Conservation (phyloP, 2,113 vertebrate genomes). For the Bambusicola thoracicus region DNA sequence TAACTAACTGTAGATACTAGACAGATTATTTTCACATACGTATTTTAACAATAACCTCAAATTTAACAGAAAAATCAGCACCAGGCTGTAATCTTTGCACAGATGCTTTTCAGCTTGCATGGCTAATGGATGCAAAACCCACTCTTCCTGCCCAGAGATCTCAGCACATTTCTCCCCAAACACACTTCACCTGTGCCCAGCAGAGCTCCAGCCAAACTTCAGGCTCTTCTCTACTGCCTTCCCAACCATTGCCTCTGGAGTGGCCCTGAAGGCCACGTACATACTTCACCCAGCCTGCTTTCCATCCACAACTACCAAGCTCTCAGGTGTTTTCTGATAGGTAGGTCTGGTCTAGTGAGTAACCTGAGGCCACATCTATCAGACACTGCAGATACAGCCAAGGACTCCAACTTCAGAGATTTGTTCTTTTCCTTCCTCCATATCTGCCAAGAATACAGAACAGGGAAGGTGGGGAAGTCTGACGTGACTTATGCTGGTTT, state of each 20-base stretch:
- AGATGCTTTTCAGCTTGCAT: neutral
- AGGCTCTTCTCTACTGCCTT: neutral
- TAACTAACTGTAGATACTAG: neutral
- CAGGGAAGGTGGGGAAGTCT: neutral
- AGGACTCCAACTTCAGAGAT: neutral
- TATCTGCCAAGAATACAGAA: neutral
- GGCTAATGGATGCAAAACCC: neutral
- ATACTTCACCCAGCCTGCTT: neutral
- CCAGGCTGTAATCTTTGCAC: neutral
- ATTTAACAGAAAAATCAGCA: neutral
- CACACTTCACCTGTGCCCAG: neutral
- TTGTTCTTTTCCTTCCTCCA: neutral
- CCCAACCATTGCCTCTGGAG: neutral
- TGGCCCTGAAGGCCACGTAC: fast-evolving
- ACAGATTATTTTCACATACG: neutral
- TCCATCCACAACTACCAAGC: neutral
- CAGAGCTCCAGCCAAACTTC: neutral
- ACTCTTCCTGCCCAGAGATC: neutral
- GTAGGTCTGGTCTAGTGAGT: neutral
- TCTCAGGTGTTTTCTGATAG: neutral
- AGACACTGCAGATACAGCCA: neutral
- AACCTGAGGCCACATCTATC: neutral
- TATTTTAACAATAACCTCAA: neutral
- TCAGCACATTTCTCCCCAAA: neutral
- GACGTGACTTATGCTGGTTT: neutral